Evolutionary conservation across 2,113 vertebrate species (phyloP).

Genomic region (Brachypodius melanocephalos): DNA sequence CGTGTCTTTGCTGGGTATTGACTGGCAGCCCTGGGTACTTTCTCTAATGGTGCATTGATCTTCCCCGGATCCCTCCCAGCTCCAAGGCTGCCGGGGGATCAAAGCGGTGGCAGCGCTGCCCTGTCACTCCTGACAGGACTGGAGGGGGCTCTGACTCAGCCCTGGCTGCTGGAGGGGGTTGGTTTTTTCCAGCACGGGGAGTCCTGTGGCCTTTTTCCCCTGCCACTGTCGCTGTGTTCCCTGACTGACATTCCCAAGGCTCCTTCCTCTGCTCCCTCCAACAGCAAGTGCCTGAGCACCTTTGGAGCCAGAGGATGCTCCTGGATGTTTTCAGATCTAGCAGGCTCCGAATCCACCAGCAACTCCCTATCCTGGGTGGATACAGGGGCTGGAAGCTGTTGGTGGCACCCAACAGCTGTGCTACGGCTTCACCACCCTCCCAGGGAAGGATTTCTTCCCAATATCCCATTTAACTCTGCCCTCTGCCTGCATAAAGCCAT

Average conservation of each 20-base stretch:
- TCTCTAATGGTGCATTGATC: slow-evolving; percentile 32
- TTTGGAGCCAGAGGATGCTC: background rate
- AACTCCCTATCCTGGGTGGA: background rate
- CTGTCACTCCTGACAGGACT: background rate
- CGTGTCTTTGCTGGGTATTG: background rate
- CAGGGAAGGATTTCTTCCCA: background rate
- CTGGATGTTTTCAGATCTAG: background rate
- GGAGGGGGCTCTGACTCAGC: background rate
- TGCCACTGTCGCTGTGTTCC: too few relatives aligned
- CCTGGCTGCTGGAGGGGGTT: fast-evolving
- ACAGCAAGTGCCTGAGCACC: background rate
- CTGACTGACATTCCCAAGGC: background rate
- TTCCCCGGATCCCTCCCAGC: background rate
- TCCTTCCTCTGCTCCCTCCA: background rate
- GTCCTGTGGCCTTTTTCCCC: background rate
- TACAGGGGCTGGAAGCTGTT: background rate
- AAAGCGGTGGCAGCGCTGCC: background rate
- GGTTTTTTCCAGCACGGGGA: fast-evolving
- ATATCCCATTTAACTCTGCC: background rate
- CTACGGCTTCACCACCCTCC: background rate
- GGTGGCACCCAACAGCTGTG: background rate
- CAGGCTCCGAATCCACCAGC: background rate
- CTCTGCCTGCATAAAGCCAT: background rate
- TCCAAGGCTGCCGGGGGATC: background rate
- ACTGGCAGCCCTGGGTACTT: background rate